These are phyloP conservation scores for Aphelocoma californica DNA, from an alignment of 2,797 vertebrate species.

Conservation along the genomic window DNA sequence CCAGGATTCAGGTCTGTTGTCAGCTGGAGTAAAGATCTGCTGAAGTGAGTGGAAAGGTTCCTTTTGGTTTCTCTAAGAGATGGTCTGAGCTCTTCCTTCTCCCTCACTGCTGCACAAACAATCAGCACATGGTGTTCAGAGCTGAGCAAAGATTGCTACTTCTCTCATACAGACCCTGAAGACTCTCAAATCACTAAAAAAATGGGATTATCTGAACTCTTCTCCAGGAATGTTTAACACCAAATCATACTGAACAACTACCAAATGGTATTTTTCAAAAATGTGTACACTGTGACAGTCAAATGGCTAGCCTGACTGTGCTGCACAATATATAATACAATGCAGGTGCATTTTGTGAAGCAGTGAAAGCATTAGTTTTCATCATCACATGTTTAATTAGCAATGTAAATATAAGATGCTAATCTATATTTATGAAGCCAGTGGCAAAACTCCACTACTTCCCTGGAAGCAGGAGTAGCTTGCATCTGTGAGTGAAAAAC, in stretches of 20 bases:
- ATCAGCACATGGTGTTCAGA: not conserved
- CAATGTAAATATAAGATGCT: not conserved
- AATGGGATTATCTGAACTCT: not conserved
- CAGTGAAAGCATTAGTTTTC: not conserved
- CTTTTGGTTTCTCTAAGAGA: not conserved
- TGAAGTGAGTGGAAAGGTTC: not conserved
- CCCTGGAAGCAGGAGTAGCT: not conserved
- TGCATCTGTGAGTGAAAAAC: not conserved
- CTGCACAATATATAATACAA: not conserved
- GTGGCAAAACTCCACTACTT: not conserved
- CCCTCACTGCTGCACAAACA: not conserved
- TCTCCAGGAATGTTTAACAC: not conserved
- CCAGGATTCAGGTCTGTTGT: not conserved
- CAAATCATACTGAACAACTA: not conserved
- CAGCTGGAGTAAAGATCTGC: not conserved
- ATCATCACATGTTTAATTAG: not conserved
- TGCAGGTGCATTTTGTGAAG: not conserved
- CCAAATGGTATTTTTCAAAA: not conserved
- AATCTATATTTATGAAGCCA: constrained; percentile 12
- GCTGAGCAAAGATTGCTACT: fast-evolving
- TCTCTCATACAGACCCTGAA: not conserved
- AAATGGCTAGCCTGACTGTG: not conserved
- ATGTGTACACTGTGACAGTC: not conserved
- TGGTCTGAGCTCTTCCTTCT: not conserved
- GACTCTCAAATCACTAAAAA: not conserved